phyloP scores from a whole-genome alignment of 2,888 invertebrate genomes.

The Sceliomorpha sp. region DNA sequence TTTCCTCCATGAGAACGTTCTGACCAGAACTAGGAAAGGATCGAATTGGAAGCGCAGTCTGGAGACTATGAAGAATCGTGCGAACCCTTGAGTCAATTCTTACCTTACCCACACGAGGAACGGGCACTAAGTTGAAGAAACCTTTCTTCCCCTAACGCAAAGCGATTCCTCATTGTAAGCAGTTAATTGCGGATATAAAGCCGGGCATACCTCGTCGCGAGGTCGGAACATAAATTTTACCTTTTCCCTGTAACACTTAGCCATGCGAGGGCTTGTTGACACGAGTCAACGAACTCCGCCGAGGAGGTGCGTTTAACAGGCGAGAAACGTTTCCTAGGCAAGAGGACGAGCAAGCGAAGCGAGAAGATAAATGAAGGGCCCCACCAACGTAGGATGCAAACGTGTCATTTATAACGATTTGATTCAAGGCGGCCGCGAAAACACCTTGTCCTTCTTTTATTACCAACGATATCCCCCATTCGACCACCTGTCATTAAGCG shows the following conservation, averaged over 20 bases:
- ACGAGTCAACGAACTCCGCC: conserved; percentile 40
- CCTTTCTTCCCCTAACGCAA: too few species aligned
- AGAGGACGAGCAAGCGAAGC: conserved; percentile 1
- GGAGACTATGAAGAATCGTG: too few species aligned
- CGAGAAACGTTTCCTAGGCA: background rate
- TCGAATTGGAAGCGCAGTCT: too few species aligned
- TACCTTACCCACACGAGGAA: too few species aligned
- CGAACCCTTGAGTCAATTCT: too few species aligned
- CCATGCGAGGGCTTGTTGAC: conserved; percentile 27
- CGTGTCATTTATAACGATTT: conserved; percentile 37
- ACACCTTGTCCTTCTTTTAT: conserved; percentile 10
- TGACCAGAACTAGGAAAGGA: too few species aligned
- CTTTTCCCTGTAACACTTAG: conserved; percentile 38
- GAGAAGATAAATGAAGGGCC: conserved; percentile 37
- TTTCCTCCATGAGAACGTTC: too few species aligned
- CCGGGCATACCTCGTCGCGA: conserved; percentile 24
- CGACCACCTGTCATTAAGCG: conserved; percentile 21
- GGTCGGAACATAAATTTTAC: conserved; percentile 28
- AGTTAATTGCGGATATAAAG: background rate
- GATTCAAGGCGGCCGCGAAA: conserved; percentile 45
- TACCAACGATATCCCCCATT: conserved; percentile 29
- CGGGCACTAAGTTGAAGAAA: too few species aligned
- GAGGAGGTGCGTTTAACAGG: background rate
- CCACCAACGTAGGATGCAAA: conserved; percentile 19
- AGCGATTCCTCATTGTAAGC: background rate